These are phyloP conservation scores for Dendrolimus houi DNA, from an alignment of 2,888 invertebrate species.

Conservation along the genomic window DNA sequence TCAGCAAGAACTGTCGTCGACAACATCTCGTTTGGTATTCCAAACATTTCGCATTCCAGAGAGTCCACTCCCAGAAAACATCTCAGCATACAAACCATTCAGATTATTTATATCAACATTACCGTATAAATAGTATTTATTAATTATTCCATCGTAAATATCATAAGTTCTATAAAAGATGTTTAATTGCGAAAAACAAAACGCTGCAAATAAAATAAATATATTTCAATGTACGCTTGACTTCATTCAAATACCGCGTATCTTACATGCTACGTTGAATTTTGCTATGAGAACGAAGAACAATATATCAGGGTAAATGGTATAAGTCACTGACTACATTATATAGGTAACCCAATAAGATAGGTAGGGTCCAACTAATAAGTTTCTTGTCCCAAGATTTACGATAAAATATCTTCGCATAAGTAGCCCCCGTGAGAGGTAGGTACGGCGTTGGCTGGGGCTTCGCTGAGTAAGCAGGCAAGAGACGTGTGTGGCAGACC, in stretches of 20 bases:
- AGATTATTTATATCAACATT: not conserved
- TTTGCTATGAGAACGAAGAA: not conserved
- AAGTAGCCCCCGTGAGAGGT: conserved; percentile 48
- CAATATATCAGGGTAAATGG: not conserved
- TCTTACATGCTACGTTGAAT: not conserved
- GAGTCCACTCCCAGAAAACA: not conserved
- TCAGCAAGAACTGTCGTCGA: not conserved
- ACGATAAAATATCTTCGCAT: conserved; percentile 39
- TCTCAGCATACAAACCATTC: not conserved
- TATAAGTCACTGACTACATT: not conserved
- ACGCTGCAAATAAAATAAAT: no score
- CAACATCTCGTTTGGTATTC: not conserved
- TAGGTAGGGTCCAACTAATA: conserved; percentile 1
- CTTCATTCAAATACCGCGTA: not conserved
- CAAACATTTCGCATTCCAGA: not conserved
- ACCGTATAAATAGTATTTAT: no score
- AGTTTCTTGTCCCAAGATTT: conserved; percentile 22
- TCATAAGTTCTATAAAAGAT: no score
- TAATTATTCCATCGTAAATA: no score
- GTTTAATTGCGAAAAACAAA: no score
- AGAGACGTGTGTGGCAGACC: conserved; percentile 74
- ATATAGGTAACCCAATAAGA: not conserved
- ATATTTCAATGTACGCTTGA: not conserved
- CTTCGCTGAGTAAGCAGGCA: conserved; percentile 68
- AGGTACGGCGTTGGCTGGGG: conserved; percentile 31